Evolutionary conservation across 2,888 invertebrate species (phyloP).

Genomic region (Lepeophtheirus nordmannii): DNA sequence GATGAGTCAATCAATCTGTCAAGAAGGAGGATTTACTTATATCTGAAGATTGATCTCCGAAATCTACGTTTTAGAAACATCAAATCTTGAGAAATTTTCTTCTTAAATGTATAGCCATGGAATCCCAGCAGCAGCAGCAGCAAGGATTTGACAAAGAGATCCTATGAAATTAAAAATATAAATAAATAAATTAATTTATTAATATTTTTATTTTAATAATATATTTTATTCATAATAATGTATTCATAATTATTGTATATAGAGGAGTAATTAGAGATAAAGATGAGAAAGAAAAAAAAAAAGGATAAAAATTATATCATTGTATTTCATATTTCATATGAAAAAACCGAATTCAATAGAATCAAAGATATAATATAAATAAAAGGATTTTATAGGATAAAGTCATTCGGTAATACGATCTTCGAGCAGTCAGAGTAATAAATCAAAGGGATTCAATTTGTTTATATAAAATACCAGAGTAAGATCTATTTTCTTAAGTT

Average conservation of each 20-base stretch:
- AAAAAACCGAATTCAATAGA: background rate
- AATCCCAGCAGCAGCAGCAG: too few species aligned
- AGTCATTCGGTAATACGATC: background rate
- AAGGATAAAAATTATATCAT: background rate
- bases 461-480: too few species aligned
- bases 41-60: background rate
- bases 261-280: too few species aligned
- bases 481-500: too few species aligned
- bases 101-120: background rate
- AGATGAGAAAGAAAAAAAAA: background rate
- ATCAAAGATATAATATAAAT: background rate
- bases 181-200: background rate
- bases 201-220: too few species aligned
- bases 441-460: too few species aligned
- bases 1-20: too few species aligned
- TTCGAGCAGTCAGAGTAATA: background rate
- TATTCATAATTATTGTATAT: background rate
- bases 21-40: background rate
- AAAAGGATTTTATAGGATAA: background rate
- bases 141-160: background rate
- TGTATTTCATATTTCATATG: conserved; percentile 6
- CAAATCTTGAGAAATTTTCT: background rate
- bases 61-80: background rate
- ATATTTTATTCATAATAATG: too few species aligned
- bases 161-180: background rate